Evolutionary conservation across 1,140 invertebrate genomes (phyloP).

Genomic region (Mylabris phalerata): DNA sequence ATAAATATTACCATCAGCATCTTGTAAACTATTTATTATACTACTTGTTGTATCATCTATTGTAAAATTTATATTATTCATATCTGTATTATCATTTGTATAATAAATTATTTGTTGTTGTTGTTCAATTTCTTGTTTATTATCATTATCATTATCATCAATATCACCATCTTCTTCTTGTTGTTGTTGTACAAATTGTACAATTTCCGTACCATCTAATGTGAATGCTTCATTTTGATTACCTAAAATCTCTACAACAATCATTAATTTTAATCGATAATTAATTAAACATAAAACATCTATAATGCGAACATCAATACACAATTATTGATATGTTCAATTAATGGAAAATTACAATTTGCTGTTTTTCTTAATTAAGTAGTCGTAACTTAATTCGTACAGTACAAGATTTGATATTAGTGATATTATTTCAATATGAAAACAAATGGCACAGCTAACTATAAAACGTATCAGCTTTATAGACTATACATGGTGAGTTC

Average conservation of each 20-base stretch:
- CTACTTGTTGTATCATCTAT: neutral
- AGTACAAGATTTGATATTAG: too few relatives aligned
- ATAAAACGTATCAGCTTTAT: too few relatives aligned
- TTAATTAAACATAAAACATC: conserved; percentile 13
- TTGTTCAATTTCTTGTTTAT: conserved; percentile 8
- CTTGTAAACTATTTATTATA: neutral
- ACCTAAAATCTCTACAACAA: neutral
- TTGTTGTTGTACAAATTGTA: conserved; percentile 19
- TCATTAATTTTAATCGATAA: neutral
- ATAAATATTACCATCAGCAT: conserved; percentile 12
- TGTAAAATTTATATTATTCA: conserved; percentile 2
- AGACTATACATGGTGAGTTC: too few relatives aligned
- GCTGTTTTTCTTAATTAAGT: too few relatives aligned
- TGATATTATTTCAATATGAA: too few relatives aligned
- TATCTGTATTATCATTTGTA: conserved; percentile 1
- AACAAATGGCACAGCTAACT: too few relatives aligned
- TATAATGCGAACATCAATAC: neutral
- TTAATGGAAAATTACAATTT: too few relatives aligned
- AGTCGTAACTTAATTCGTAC: too few relatives aligned
- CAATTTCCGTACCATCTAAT: conserved; percentile 2
- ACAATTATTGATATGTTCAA: too few relatives aligned
- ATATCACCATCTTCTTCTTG: neutral
- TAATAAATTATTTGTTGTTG: conserved; percentile 17
- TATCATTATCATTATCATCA: neutral
- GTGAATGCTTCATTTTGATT: conserved; percentile 1